Percentiles rank a stretch among this genome's conserved stretches.
phyloP scores from a whole-genome alignment of 23 tunicate species.

The Halocynthia roretzi region DNA sequence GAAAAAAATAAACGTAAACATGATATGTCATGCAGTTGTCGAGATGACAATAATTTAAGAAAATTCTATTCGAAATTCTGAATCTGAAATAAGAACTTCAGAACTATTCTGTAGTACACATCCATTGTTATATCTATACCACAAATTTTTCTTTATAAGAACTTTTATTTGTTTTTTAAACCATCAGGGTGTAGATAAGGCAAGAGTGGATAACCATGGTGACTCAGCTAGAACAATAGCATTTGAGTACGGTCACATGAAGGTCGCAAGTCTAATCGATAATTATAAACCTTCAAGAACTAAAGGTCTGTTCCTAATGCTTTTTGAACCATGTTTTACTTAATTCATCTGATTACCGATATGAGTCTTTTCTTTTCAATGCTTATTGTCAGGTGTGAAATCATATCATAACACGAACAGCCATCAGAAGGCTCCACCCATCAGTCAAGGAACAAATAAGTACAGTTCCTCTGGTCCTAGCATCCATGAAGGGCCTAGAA shows the following conservation, averaged over 20 bases:
- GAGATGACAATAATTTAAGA: no score
- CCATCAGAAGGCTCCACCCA: neutral
- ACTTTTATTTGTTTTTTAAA: neutral
- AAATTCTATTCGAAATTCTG: no score
- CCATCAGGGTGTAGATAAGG: conserved; percentile 51
- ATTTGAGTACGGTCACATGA: conserved; percentile 49
- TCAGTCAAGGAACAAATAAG: conserved; percentile 4
- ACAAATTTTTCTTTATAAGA: neutral
- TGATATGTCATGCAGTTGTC: no score
- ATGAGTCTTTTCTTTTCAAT: neutral
- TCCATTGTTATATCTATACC: no score
- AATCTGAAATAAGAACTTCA: no score
- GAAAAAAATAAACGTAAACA: no score
- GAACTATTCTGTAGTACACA: no score
- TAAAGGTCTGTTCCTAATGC: neutral
- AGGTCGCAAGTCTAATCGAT: conserved; percentile 57
- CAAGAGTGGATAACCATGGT: conserved; percentile 46
- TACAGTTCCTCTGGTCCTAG: conserved; percentile 72
- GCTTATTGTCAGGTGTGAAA: neutral
- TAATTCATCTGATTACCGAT: no score
- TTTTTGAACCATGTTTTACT: no score
- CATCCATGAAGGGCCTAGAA: conserved; percentile 91
- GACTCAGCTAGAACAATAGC: conserved; percentile 72
- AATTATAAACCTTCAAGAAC: conserved; percentile 9
- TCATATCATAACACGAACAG: neutral